These are phyloP conservation scores for Eugnorisma glareosa DNA, from an alignment of 2,888 invertebrate species.

Conservation along the genomic window DNA sequence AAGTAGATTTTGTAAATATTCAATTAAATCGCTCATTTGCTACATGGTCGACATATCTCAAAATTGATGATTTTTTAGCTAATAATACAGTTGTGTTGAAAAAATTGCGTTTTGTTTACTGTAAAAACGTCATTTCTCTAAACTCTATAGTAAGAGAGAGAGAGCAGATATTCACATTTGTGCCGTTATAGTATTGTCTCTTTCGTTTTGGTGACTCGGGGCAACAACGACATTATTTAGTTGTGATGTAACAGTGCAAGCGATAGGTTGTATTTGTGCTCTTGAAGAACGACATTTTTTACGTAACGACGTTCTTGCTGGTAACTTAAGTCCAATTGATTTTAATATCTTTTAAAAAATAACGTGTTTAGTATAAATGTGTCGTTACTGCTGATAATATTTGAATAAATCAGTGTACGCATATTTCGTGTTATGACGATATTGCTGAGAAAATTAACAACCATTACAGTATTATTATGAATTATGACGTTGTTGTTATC, in stretches of 20 bases:
- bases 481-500: background rate
- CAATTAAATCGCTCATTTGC: too few relatives aligned
- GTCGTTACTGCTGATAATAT: background rate
- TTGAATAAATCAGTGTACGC: background rate
- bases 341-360: background rate
- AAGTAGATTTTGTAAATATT: too few relatives aligned
- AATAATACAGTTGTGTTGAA: too few relatives aligned
- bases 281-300: too few relatives aligned
- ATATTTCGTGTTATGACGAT: slow-evolving; percentile 6
- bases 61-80: too few relatives aligned
- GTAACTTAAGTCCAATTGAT: background rate
- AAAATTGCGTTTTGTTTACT: too few relatives aligned
- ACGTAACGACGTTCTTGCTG: too few relatives aligned
- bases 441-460: slow-evolving; percentile 1
- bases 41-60: too few relatives aligned
- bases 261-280: background rate
- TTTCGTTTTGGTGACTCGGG: slow-evolving; percentile 1
- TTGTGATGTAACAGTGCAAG: slow-evolving; percentile 1
- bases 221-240: slow-evolving; percentile 1
- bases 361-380: slow-evolving; percentile 1
- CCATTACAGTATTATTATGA: background rate
- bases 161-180: background rate
- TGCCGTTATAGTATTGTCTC: slow-evolving; percentile 2
- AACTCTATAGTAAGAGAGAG: background rate
- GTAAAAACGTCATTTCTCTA: too few relatives aligned